Evolutionary conservation across 2,888 invertebrate genomes (phyloP).

Genomic region (Neocrepidodera transversa): DNA sequence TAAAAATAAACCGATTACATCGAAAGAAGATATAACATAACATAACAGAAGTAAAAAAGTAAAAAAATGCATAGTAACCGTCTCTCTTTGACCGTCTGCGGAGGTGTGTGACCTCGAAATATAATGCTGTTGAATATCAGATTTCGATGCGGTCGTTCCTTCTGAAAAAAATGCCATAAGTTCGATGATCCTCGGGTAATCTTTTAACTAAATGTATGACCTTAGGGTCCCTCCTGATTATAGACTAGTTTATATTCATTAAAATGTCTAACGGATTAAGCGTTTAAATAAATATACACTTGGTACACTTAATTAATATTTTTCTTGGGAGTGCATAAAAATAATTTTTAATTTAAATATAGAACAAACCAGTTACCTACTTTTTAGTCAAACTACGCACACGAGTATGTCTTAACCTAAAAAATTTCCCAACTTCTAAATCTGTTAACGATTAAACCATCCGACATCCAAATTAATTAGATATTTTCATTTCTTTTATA

Average conservation of each 20-base stretch:
- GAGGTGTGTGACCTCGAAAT: conserved; percentile 37
- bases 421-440: no score
- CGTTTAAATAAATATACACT: no score
- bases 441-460: conserved; percentile 12
- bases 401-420: no score
- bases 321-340: no score
- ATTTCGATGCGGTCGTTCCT: conserved; percentile 32
- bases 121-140: conserved; percentile 27
- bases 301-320: no score
- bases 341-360: no score
- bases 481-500: not conserved
- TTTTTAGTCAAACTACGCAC: no score
- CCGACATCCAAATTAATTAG: not conserved
- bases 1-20: not conserved
- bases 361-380: no score
- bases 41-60: not conserved
- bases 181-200: conserved; percentile 24
- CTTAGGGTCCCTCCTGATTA: no score
- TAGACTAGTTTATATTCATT: no score
- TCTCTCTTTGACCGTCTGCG: conserved; percentile 2
- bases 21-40: not conserved
- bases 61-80: conserved; percentile 7
- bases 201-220: conserved; percentile 1
- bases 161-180: conserved; percentile 14
- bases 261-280: no score